Base-by-base conservation (phyloP, 2,113 vertebrate genomes). In the Tachycineta bicolor region DNA sequence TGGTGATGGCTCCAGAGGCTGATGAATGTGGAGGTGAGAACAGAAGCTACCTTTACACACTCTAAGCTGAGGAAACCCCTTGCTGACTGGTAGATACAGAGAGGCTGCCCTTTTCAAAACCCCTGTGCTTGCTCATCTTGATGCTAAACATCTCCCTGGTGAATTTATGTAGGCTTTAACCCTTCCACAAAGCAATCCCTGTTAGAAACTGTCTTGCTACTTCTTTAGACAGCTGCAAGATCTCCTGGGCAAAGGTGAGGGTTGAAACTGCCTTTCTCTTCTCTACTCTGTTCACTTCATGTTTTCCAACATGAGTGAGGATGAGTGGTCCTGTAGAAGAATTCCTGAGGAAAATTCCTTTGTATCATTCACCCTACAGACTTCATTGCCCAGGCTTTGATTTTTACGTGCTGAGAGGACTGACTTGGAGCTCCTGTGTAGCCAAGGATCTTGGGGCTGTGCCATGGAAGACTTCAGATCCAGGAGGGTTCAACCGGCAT, bases 1-100 rank as follows among this genome's bases (percentile, higher is more conserved):
- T 23, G 31, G 7, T 53, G 75, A 23, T 33, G 23, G 17, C 14
- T 31, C 31, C 0, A 2, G 44, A 58, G 28, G 43, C 22, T 65
- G 34, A 9, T 41, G 41, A 25, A 12, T 25, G 19, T 44, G 20
- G 2, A 13, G 34, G 19, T 1, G 4, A 85, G 41, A 69, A 50
- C 0, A 74, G 47, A 31, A 87, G 4, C 4, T 68, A 1, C 37
- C 8, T 49, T 52, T 37, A 9, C 3, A 3, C 16, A 1, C 8
- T 89, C 25, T 29, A 2, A 62, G 26, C 4, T 44, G 14, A 63
- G 60, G 64, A 74, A 49, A 33, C 3, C 3, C 10, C 11, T 67
- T 68, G 14, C 34, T 78, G 65, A 16, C 25, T 29, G 33, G 10
- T 33, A 47, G 21, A 10, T 53, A 5, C 9, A 6, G 14, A 44